A percentile compares a stretch with the other conserved stretches of the same genome.
These are phyloP conservation scores for Urosaurus nigricauda DNA, from an alignment of 2,797 vertebrate genomes.

Conservation along the genomic window DNA sequence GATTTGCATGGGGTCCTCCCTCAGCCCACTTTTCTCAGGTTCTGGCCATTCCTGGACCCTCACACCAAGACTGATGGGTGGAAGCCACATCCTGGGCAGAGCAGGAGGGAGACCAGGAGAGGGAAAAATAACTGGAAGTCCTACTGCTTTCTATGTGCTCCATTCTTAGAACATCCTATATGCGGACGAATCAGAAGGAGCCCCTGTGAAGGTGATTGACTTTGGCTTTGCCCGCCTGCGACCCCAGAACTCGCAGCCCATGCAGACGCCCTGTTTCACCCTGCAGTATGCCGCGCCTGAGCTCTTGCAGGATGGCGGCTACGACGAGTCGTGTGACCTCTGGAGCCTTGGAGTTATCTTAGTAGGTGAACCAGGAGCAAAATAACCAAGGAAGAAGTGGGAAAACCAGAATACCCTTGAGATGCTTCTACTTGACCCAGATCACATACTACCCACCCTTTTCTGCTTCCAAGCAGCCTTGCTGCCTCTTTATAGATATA, in stretches of 20 bases:
- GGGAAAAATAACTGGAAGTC: not conserved
- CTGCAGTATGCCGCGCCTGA: slow-evolving; percentile 93
- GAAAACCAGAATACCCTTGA: not conserved
- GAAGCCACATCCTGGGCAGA: not conserved
- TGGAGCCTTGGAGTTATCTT: slow-evolving; percentile 95
- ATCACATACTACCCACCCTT: not conserved
- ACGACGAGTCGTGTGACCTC: slow-evolving; percentile 93
- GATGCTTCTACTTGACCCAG: not conserved
- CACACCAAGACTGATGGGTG: not conserved
- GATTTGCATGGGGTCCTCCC: not conserved
- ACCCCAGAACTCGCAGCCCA: slow-evolving; percentile 84
- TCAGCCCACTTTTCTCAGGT: not conserved
- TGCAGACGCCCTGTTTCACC: slow-evolving; percentile 94
- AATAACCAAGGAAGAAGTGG: not conserved
- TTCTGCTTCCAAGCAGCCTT: not conserved
- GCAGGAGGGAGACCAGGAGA: not conserved
- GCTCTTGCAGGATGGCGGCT: slow-evolving; percentile 89
- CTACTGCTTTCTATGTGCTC: not conserved
- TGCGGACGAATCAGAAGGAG: slow-evolving; percentile 85
- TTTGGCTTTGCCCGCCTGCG: slow-evolving; percentile 93
- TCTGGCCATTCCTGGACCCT: not conserved
- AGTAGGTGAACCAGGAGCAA: slow-evolving; percentile 75
- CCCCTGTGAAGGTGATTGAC: slow-evolving; percentile 91
- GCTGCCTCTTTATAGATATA: not conserved
- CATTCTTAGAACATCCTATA: slow-evolving; percentile 89